Percentiles rank a stretch among this genome's conserved stretches.
phyloP scores from a whole-genome alignment of 1,140 invertebrate species.

The Eufriesea mexicana region DNA sequence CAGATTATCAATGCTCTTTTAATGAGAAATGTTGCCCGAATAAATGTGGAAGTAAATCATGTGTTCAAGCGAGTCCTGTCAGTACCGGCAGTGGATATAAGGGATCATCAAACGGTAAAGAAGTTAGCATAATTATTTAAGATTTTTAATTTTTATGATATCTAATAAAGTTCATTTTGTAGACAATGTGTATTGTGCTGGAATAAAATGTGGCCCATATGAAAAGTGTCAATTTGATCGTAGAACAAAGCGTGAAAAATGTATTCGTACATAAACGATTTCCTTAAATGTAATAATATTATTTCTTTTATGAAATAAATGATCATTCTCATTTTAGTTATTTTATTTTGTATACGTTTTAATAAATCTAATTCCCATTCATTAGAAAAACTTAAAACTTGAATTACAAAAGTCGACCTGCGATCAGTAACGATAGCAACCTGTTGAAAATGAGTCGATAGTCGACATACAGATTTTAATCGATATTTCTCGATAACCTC shows the following conservation, averaged over 20 bases:
- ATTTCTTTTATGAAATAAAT: neutral
- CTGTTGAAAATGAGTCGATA: conserved; percentile 25
- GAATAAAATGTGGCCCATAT: conserved; percentile 85
- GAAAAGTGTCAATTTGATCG: conserved; percentile 87
- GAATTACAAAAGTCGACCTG: neutral
- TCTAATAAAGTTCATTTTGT: conserved; percentile 72
- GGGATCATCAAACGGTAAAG: conserved; percentile 61
- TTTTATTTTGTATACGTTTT: too few species aligned
- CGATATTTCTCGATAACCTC: conserved; percentile 20
- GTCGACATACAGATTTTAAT: conserved; percentile 8
- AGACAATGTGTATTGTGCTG: conserved; percentile 85
- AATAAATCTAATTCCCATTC: neutral
- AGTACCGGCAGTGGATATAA: conserved; percentile 76
- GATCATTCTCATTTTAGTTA: neutral
- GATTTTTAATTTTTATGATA: neutral
- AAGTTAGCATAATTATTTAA: conserved; percentile 25
- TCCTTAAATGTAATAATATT: neutral
- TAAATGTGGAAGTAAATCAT: conserved; percentile 86
- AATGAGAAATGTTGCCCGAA: conserved; percentile 88
- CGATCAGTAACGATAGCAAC: neutral
- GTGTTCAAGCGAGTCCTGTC: conserved; percentile 81
- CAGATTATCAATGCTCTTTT: conserved; percentile 85
- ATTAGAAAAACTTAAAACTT: neutral
- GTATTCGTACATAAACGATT: conserved; percentile 80
- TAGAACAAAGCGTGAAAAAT: conserved; percentile 86